Conservation (phyloP, 2,113 vertebrate genomes). For the Toxotes chatareus region DNA sequence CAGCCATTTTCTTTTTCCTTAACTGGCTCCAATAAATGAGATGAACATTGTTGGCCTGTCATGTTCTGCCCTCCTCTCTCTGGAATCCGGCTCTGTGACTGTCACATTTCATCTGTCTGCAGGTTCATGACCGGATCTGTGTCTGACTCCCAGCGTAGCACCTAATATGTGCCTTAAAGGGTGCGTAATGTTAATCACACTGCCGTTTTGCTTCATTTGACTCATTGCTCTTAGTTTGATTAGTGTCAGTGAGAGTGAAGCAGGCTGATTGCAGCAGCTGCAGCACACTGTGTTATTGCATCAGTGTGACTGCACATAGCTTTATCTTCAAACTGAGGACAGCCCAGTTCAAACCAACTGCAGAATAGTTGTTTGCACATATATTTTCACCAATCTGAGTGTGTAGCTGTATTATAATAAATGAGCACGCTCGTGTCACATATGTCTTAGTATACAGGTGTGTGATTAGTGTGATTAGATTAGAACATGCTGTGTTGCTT, state of each 20-base stretch:
- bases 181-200: constrained; percentile 30
- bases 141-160: constrained; percentile 13
- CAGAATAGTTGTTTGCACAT: neutral
- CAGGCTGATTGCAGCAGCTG: constrained; percentile 21
- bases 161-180: constrained; percentile 19
- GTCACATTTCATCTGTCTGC: constrained; percentile 51
- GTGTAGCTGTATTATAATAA: neutral
- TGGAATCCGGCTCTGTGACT: constrained; percentile 22
- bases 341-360: neutral
- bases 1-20: constrained; percentile 42
- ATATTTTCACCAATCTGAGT: constrained; percentile 15
- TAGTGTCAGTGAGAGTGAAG: constrained; percentile 33
- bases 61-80: constrained; percentile 33
- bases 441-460: constrained; percentile 1
- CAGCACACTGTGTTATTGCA: neutral
- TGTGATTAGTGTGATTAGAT: neutral
- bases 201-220: constrained; percentile 40
- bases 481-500: constrained; percentile 7
- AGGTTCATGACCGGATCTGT: constrained; percentile 3
- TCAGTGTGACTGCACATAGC: neutral
- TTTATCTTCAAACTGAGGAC: neutral
- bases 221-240: constrained; percentile 48
- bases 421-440: neutral
- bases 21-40: constrained; percentile 39
- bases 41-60: constrained; percentile 39